These are phyloP conservation scores for Aethes cnicana DNA, from an alignment of 2,888 invertebrate genomes.

Conservation along the genomic window DNA sequence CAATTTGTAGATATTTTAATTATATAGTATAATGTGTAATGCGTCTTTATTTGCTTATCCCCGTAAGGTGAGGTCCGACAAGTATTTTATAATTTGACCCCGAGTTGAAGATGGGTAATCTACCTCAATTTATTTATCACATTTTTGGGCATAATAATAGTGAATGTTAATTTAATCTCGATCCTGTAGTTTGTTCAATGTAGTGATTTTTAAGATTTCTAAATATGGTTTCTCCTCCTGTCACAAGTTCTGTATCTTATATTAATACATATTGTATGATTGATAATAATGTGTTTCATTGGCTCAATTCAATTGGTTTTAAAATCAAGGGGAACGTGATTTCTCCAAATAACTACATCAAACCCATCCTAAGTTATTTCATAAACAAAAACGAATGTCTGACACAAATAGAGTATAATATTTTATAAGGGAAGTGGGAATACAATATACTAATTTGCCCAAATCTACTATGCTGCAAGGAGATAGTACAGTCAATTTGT, in stretches of 20 bases:
- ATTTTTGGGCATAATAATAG: conserved; percentile 80
- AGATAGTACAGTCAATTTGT: too few relatives aligned
- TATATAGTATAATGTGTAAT: conserved; percentile 81
- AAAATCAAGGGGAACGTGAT: not conserved
- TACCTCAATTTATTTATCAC: conserved; percentile 83
- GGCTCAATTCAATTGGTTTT: not conserved
- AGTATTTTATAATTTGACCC: conserved; percentile 73
- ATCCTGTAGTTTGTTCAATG: conserved; percentile 71
- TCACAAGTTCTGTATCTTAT: conserved; percentile 82
- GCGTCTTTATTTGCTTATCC: conserved; percentile 76
- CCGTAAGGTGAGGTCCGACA: conserved; percentile 66
- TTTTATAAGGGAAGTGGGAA: too few relatives aligned
- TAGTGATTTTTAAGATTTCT: conserved; percentile 72
- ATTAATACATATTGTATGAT: conserved; percentile 82
- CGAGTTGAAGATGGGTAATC: conserved; percentile 67
- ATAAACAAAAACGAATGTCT: too few relatives aligned
- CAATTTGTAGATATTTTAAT: conserved; percentile 82
- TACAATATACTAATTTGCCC: too few relatives aligned
- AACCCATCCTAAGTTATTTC: too few relatives aligned
- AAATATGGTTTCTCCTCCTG: conserved; percentile 77
- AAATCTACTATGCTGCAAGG: too few relatives aligned
- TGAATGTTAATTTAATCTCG: conserved; percentile 69
- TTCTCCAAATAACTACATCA: too few relatives aligned
- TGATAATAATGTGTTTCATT: conserved; percentile 72
- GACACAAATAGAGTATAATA: too few relatives aligned